A percentile compares a stretch with the other conserved stretches of the same genome.
phyloP scores from a whole-genome alignment of 2,113 vertebrate genomes.

The Gymnobelideus leadbeateri region DNA sequence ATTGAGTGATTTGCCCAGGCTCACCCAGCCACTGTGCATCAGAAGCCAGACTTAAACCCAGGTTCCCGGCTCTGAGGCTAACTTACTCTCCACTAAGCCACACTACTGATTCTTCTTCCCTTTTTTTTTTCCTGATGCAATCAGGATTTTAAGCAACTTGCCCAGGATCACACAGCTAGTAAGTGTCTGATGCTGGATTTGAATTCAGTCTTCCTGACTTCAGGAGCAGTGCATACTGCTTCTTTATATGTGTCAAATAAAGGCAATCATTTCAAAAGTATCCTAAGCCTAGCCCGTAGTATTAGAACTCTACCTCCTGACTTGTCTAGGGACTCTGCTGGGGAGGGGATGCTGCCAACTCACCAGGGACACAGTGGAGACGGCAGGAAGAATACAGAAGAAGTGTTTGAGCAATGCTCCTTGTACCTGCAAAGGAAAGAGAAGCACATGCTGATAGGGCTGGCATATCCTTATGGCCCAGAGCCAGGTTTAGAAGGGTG shows the following conservation, averaged over 20 bases:
- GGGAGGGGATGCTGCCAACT: slow-evolving; percentile 28
- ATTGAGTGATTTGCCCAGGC: neutral
- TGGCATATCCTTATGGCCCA: neutral
- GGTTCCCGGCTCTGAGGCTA: neutral
- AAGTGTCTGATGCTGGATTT: neutral
- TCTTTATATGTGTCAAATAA: neutral
- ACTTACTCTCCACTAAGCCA: neutral
- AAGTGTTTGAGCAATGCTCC: slow-evolving; percentile 64
- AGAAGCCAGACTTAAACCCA: neutral
- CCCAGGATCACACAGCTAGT: neutral
- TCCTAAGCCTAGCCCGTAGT: neutral
- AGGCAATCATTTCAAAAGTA: neutral
- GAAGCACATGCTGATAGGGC: neutral
- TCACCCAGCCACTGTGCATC: neutral
- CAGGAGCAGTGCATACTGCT: neutral
- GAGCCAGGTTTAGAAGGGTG: neutral
- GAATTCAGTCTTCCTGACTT: neutral
- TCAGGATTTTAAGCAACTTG: neutral
- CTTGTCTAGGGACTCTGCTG: neutral
- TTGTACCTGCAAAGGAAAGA: slow-evolving; percentile 61
- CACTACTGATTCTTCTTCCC: too few species aligned
- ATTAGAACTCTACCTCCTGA: neutral
- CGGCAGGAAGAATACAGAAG: neutral
- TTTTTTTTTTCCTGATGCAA: neutral
- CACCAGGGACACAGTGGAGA: slow-evolving; percentile 62